Base-by-base conservation (phyloP, 2,888 invertebrate species). In the Hydropsyche betteni region DNA sequence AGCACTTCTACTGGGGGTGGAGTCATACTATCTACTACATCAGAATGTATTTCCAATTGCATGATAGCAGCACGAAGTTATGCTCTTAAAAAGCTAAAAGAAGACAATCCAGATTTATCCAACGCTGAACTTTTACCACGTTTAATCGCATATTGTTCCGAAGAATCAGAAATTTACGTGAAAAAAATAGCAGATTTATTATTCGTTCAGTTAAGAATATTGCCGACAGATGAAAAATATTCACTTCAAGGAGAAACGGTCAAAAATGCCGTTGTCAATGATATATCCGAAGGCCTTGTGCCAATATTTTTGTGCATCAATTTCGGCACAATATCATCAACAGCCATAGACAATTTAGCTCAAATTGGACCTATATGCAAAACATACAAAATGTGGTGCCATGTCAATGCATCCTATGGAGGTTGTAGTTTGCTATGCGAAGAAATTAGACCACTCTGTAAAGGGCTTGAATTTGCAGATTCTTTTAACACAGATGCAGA, bases 401-500 rank as follows among this genome's bases (percentile, higher is more conserved):
- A 96, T 83, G 93, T 95, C 2, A 95, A 96, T 83, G 95, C 92
- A 0, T 95, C 95, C 0, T 96, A 96, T 82, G 95, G 94, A 0
- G 96, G 96, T 3, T 94, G 91, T 81, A 91, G 93, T 0, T 92
- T 96, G 81, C 94, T 96, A 77, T 92, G 95, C 81, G 95, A 95
- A 0, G 96, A 96, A 84, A 90, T 94, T 83, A 89, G 93, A 77
- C 86, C 88, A 0, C 85, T 89, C 68, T 88, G 91, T 81, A 86
- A 87, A 4, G 92, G 92, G 0, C 86, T 92, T 38, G 90, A 94
- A 85, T 90, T 92, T 82, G 95, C 93, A 0, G 92, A 93, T 82
- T 95, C 95, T 0, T 94, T 96, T 84, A 95, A 95, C 83, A 93
- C 93, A 8, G 96, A 96, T 83, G 93, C 96, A 0, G 95, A 95